These are phyloP conservation scores for Bemisia tabaci DNA, from an alignment of 1,140 invertebrate genomes.

Conservation along the genomic window DNA sequence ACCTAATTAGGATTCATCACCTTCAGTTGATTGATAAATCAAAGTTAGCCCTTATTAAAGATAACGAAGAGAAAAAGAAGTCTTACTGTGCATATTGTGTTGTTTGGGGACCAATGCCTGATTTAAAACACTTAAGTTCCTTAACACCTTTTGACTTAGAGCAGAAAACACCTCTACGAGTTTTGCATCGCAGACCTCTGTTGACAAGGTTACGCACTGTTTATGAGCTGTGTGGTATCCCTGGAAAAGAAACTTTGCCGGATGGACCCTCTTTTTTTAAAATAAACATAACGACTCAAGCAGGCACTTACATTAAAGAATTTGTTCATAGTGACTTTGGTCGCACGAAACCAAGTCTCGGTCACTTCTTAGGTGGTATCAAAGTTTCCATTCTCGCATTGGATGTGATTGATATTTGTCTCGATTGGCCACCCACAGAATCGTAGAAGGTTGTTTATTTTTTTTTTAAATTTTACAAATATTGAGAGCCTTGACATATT, in stretches of 20 bases:
- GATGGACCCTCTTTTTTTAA: slow-evolving; percentile 18
- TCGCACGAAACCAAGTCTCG: slow-evolving; percentile 61
- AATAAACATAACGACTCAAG: slow-evolving; percentile 66
- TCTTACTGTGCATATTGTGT: slow-evolving; percentile 66
- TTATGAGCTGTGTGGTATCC: slow-evolving; percentile 39
- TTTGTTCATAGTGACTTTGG: slow-evolving; percentile 93
- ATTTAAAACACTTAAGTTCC: slow-evolving; percentile 37
- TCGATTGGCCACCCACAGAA: neutral
- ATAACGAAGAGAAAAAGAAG: slow-evolving; percentile 80
- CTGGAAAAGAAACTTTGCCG: neutral
- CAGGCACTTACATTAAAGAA: slow-evolving; percentile 94
- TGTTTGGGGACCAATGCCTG: slow-evolving; percentile 31
- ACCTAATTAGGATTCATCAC: slow-evolving; percentile 44
- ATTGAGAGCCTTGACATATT: too few species aligned
- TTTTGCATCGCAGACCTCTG: slow-evolving; percentile 66
- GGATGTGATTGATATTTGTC: slow-evolving; percentile 45
- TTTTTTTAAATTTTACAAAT: neutral
- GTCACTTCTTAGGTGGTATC: slow-evolving; percentile 34
- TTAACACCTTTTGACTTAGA: slow-evolving; percentile 37
- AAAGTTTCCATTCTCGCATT: slow-evolving; percentile 46
- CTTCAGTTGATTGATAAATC: slow-evolving; percentile 49
- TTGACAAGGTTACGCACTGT: slow-evolving; percentile 47
- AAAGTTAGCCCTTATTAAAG: slow-evolving; percentile 55
- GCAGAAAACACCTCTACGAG: slow-evolving; percentile 71
- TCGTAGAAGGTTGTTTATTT: neutral